phyloP scores from a whole-genome alignment of 2,888 invertebrate genomes.

The Cordilura impudica region DNA sequence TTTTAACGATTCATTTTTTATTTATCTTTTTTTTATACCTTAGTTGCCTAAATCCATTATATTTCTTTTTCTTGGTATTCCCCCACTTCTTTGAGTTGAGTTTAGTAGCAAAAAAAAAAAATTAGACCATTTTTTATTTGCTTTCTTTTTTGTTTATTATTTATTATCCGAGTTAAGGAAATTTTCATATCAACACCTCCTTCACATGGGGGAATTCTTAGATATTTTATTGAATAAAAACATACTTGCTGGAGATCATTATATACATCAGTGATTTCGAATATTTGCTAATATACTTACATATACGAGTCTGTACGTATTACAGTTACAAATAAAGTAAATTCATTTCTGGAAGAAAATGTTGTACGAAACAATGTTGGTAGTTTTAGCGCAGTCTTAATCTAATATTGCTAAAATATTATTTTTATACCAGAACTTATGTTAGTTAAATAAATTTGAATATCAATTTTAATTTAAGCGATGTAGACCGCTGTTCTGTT shows the following conservation, averaged over 20 bases:
- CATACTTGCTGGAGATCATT: constrained; percentile 69
- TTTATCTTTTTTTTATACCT: too few relatives aligned
- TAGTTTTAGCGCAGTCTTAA: too few relatives aligned
- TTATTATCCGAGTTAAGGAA: constrained; percentile 73
- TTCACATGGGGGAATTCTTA: constrained; percentile 62
- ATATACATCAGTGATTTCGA: constrained; percentile 70
- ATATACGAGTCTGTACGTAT: too few relatives aligned
- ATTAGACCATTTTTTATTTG: constrained; percentile 53
- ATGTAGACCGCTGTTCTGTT: too few relatives aligned
- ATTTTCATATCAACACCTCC: constrained; percentile 50
- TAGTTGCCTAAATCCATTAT: constrained; percentile 37
- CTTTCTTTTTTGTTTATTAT: constrained; percentile 70
- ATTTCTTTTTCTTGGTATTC: background rate
- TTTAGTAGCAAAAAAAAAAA: background rate
- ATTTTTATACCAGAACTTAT: too few relatives aligned
- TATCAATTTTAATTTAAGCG: too few relatives aligned
- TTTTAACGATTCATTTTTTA: constrained; percentile 46
- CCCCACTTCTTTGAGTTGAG: background rate
- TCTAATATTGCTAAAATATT: too few relatives aligned
- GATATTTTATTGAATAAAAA: constrained; percentile 10
- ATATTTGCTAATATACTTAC: too few relatives aligned
- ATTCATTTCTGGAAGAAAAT: too few relatives aligned
- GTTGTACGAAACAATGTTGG: too few relatives aligned
- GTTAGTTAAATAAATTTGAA: too few relatives aligned
- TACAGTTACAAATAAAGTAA: too few relatives aligned